Evolutionary conservation across 2,888 invertebrate genomes (phyloP), one percentile per base, ranked within the genome.

Genomic region (Microplitis deprimator): DNA sequence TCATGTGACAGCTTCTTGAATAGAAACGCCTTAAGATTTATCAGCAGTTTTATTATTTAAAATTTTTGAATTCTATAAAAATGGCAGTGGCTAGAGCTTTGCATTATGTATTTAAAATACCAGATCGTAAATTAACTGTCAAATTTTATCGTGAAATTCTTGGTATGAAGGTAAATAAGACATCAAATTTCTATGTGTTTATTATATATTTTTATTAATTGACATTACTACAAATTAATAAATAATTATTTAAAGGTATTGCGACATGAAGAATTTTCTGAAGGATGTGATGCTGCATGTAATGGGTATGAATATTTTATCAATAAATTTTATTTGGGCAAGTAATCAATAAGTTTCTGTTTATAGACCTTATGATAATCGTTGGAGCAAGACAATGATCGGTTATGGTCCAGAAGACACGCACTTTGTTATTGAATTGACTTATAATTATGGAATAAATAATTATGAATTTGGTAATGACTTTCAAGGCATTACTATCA

Each of bases 311-410:
- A 87, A 80, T 77, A 73, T 71, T 76, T 6, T 13, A 61, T 60
- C 0, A 60, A 70, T 29, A 10, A 20, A n/a, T 64, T 41, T 78
- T 73, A 7, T 65, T 39, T 69, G 20, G 60, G 75, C 38, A 13
- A 39, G 10, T 50, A 2, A 50, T 65, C 5, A 40, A 60, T 38
- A 17, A 64, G 17, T 68, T n/a, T 41, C 0, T 41, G 0, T 10
- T 10, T 10, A 20, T 38, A 98, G 98, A n/a, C 98, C 98, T 0
- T 99, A 98, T 87, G 97, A 96, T 85, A 98, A 97, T 85, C 94
- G 96, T 83, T 99, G 99, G 99, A 98, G 98, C 88, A 99, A 99
- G 91, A 98, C 99, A 0, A 99, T 99, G 99, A 93, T 99, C 68
- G 99, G 99, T 1, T 99, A 98, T 90, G 99, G 99, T 0, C 94